phyloP scores from a whole-genome alignment of 2,113 vertebrate genomes.

The Porphyrio hochstetteri region DNA sequence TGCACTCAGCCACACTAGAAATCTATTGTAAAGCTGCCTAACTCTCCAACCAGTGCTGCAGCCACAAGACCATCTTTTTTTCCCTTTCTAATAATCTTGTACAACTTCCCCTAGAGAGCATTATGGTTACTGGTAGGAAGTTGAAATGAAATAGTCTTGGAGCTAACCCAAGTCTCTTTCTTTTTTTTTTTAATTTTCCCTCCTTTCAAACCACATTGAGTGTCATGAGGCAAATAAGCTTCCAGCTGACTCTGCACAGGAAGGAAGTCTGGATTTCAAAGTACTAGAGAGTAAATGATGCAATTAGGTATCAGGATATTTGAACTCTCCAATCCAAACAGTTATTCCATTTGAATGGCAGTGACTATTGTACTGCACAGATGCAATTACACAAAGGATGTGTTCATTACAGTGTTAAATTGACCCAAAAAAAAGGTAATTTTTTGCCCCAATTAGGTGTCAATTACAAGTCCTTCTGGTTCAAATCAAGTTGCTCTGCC shows the following conservation, averaged over 20 bases:
- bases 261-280: slow-evolving; percentile 30
- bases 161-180: not conserved
- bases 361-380: not conserved
- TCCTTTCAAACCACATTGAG: not conserved
- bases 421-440: not conserved
- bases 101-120: not conserved
- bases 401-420: not conserved
- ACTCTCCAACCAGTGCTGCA: not conserved
- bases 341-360: not conserved
- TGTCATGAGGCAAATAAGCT: not conserved
- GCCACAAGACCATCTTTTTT: not conserved
- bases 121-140: slow-evolving; percentile 31
- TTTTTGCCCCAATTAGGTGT: not conserved
- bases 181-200: not conserved
- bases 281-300: not conserved
- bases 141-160: not conserved
- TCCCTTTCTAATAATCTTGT: not conserved
- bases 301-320: not conserved
- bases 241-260: slow-evolving; percentile 2
- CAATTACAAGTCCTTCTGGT: not conserved
- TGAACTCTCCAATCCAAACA: not conserved
- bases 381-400: not conserved
- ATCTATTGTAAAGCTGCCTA: not conserved
- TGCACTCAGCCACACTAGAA: not conserved
- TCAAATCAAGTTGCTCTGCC: not conserved